Conservation (phyloP, 2,797 vertebrate genomes). For the Cyclopterus lumpus region DNA sequence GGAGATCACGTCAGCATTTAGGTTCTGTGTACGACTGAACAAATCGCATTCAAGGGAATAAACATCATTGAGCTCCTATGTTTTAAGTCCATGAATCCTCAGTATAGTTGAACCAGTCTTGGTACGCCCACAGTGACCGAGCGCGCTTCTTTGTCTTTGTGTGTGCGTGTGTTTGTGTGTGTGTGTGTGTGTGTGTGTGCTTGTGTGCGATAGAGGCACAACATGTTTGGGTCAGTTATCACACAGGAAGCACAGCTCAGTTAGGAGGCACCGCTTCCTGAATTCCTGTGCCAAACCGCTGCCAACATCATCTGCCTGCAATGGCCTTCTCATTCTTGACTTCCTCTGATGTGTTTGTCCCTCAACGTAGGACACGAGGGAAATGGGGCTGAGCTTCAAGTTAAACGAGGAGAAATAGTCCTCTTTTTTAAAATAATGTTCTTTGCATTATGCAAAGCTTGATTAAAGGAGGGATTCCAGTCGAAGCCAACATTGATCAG, state of each 20-base stretch:
- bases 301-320: constrained; percentile 67
- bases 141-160: constrained; percentile 23
- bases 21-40: constrained; percentile 27
- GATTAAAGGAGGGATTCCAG: neutral
- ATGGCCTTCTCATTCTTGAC: constrained; percentile 49
- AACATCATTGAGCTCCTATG: constrained; percentile 26
- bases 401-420: neutral
- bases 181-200: neutral
- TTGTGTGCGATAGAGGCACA: constrained; percentile 24
- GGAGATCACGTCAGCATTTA: constrained; percentile 19
- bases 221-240: constrained; percentile 78
- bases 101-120: constrained; percentile 4
- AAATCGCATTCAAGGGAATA: constrained; percentile 25
- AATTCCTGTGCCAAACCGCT: constrained; percentile 64
- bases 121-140: constrained; percentile 1
- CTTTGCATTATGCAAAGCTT: neutral
- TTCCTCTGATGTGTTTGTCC: constrained; percentile 61
- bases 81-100: constrained; percentile 53
- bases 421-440: neutral
- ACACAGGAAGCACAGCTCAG: constrained; percentile 81
- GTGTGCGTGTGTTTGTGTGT: constrained; percentile 2
- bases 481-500: neutral
- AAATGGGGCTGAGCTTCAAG: constrained; percentile 4
- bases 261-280: constrained; percentile 78
- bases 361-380: neutral